Percentiles rank a stretch among this genome's conserved stretches.
Conservation (phyloP, 2,113 vertebrate genomes). For the Chinchilla lanigera region DNA sequence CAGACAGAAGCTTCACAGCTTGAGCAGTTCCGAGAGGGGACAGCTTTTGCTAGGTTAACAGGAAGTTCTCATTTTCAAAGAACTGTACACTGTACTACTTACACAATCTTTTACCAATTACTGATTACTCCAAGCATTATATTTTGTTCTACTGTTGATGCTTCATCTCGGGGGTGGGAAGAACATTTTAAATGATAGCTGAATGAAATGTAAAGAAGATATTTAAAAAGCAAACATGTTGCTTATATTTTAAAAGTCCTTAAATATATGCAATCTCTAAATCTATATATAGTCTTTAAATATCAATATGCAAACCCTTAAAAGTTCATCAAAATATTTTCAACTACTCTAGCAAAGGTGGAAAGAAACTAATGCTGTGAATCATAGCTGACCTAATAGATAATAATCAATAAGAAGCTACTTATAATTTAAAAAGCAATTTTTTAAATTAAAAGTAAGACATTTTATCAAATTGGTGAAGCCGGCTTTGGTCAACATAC, state of each 20-base stretch:
- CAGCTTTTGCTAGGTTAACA: not conserved
- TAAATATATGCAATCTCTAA: not conserved
- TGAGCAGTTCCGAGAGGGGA: not conserved
- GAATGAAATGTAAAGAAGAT: not conserved
- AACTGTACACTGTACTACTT: not conserved
- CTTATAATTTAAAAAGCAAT: not conserved
- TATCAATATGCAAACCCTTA: not conserved
- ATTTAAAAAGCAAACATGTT: slow-evolving; percentile 27
- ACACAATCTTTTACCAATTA: not conserved
- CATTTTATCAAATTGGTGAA: not conserved
- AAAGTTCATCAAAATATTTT: slow-evolving; percentile 46
- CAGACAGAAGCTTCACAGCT: not conserved
- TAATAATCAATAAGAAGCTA: not conserved
- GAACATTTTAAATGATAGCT: not conserved
- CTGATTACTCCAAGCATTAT: not conserved
- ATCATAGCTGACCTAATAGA: not conserved
- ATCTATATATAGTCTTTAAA: not conserved
- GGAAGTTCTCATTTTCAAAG: not conserved
- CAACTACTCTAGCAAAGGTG: not conserved
- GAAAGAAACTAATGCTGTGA: not conserved
- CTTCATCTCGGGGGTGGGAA: not conserved
- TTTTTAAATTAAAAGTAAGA: not conserved
- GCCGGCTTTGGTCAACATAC: not conserved
- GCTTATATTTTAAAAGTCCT: not conserved
- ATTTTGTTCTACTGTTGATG: slow-evolving; percentile 7